Conservation (phyloP, 2,797 vertebrate genomes). For the Enteromius unitaeniatus region DNA sequence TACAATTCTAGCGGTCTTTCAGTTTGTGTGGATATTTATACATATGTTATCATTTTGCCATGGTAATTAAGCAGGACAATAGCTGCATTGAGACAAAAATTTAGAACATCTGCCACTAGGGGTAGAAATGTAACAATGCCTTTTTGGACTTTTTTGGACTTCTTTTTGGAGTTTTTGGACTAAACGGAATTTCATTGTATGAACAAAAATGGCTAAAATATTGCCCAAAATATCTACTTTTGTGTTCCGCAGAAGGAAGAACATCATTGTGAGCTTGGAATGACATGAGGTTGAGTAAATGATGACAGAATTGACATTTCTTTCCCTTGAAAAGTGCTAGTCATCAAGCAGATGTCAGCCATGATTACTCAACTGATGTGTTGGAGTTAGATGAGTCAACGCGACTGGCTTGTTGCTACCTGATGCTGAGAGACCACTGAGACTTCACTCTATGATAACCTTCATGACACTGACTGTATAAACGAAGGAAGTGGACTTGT, state of each 20-base stretch:
- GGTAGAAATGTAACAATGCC: neutral
- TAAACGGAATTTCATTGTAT: neutral
- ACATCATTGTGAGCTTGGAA: neutral
- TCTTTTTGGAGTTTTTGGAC: too few relatives aligned
- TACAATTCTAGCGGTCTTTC: neutral
- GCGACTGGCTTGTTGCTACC: neutral
- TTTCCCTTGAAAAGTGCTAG: neutral
- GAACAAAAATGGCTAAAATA: neutral
- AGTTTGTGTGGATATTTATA: neutral
- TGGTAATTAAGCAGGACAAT: neutral
- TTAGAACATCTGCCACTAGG: neutral
- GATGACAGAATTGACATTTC: neutral
- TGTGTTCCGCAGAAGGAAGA: neutral
- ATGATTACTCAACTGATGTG: conserved; percentile 6
- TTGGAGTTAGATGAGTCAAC: neutral
- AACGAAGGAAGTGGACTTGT: neutral
- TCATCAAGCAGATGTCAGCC: conserved; percentile 28
- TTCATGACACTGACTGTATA: neutral
- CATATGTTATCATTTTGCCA: neutral
- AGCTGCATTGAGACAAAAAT: neutral
- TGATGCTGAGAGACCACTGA: neutral
- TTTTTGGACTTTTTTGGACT: too few relatives aligned
- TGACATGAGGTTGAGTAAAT: neutral
- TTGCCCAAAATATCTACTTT: neutral
- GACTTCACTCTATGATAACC: conserved; percentile 38